phyloP scores from a whole-genome alignment of 2,797 vertebrate species.

The Coracias cyanogaster region DNA sequence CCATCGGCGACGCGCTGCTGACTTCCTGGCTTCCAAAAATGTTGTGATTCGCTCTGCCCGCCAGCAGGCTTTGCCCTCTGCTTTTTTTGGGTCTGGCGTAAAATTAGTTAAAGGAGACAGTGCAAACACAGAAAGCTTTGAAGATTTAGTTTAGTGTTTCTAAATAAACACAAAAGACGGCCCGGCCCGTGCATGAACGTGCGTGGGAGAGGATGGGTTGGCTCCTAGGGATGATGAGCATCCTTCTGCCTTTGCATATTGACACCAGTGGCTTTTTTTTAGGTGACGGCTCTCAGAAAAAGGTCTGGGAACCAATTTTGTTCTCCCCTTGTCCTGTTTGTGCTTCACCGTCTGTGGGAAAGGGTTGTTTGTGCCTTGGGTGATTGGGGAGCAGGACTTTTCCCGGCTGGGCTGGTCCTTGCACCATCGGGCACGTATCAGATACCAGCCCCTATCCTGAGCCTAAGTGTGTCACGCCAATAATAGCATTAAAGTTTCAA shows the following conservation, averaged over 20 bases:
- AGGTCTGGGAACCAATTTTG: accelerated
- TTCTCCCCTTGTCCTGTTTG: not conserved
- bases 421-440: accelerated
- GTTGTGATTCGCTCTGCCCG: not conserved
- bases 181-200: accelerated
- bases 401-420: not conserved
- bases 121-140: not conserved
- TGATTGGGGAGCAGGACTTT: not conserved
- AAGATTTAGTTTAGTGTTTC: not conserved
- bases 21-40: not conserved
- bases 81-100: not conserved
- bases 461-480: slow-evolving; percentile 70
- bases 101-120: not conserved
- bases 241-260: not conserved
- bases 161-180: not conserved
- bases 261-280: accelerated
- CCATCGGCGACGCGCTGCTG: accelerated
- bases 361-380: not conserved
- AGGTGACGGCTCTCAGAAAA: not conserved
- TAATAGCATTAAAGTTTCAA: slow-evolving; percentile 54
- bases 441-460: not conserved
- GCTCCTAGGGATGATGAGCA: accelerated
- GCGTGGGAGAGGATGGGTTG: not conserved
- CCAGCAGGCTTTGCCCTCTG: not conserved
- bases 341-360: not conserved